Conservation (phyloP, 2,888 invertebrate species). For the Busseola fusca region DNA sequence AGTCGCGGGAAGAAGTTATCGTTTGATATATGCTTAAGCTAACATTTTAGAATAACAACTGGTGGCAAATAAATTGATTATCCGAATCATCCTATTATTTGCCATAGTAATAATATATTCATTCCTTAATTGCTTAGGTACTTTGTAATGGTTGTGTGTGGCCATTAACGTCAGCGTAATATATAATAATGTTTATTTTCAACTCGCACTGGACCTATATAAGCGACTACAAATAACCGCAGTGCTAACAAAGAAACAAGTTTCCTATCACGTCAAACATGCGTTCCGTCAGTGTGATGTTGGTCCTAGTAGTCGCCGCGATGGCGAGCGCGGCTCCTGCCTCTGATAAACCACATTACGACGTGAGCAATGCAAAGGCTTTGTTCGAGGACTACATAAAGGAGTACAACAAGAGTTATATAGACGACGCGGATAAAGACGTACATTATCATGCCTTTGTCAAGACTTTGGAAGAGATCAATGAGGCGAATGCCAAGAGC, state of each 20-base stretch:
- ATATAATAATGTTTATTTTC: conserved; percentile 2
- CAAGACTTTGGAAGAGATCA: conserved; percentile 61
- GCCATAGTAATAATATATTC: background rate
- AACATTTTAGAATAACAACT: no score
- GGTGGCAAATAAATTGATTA: background rate
- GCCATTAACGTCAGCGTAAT: conserved; percentile 2
- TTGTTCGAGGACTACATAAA: conserved; percentile 68
- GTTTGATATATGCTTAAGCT: background rate
- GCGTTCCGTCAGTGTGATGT: conserved; percentile 38
- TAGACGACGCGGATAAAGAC: conserved; percentile 65
- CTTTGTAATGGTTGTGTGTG: no score
- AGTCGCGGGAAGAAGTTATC: no score
- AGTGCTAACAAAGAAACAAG: conserved; percentile 3
- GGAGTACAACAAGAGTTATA: conserved; percentile 67
- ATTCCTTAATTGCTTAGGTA: background rate
- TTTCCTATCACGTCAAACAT: conserved; percentile 12
- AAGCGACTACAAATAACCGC: conserved; percentile 9
- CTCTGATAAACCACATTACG: conserved; percentile 51
- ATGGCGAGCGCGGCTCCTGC: conserved; percentile 39
- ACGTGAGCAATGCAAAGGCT: conserved; percentile 61
- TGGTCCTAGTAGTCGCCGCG: conserved; percentile 45
- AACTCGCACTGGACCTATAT: conserved; percentile 20
- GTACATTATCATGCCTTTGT: conserved; percentile 67
- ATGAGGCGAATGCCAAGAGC: conserved; percentile 55
- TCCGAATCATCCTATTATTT: background rate